phyloP scores from a whole-genome alignment of 2,888 invertebrate genomes.

The Spodoptera exigua region DNA sequence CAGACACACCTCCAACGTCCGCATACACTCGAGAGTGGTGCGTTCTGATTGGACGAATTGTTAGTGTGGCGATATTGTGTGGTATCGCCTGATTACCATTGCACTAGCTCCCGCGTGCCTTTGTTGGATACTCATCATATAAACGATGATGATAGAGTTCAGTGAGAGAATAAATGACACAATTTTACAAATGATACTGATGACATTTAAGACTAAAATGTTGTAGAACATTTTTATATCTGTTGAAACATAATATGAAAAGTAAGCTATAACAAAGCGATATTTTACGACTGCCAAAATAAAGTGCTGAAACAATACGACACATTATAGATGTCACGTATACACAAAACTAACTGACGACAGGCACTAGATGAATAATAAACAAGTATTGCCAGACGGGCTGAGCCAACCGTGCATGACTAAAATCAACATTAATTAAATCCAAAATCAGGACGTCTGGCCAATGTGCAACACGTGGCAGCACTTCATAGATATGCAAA shows the following conservation, averaged over 20 bases:
- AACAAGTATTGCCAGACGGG: conserved; percentile 6
- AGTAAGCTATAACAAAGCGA: no score
- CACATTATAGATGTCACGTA: conserved; percentile 5
- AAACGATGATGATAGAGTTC: conserved; percentile 1
- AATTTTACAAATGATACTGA: neutral
- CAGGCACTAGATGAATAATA: conserved; percentile 16
- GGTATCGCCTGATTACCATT: conserved; percentile 28
- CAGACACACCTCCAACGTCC: conserved; percentile 36
- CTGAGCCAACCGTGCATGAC: conserved; percentile 9
- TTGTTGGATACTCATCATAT: conserved; percentile 3
- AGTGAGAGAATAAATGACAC: neutral
- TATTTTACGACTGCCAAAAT: no score
- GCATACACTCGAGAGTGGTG: neutral
- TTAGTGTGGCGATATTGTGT: conserved; percentile 42
- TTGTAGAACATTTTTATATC: no score
- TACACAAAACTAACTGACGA: neutral
- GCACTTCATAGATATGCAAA: conserved; percentile 1
- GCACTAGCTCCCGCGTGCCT: neutral
- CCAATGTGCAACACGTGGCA: conserved; percentile 6
- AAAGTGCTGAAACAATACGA: neutral
- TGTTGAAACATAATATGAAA: no score
- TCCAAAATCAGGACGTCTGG: conserved; percentile 14
- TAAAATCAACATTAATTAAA: conserved; percentile 26
- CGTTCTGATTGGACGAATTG: conserved; percentile 35
- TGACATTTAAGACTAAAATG: no score